Base-by-base conservation (phyloP, 2,797 vertebrate genomes). In the Catamblyrhynchus diadema region DNA sequence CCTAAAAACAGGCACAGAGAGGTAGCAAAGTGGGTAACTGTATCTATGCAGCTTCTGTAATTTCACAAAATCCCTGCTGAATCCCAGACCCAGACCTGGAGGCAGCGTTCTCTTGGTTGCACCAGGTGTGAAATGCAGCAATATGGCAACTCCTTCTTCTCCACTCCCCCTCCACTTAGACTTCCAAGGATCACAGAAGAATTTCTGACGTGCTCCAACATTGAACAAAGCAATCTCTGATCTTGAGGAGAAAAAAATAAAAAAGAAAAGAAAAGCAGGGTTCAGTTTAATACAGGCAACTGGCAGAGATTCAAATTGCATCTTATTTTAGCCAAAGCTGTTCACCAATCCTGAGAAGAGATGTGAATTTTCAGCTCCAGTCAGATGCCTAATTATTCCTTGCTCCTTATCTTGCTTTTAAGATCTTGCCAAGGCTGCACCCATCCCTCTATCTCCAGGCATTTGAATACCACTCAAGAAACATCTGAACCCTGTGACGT, bases 391-490 rank as follows among this genome's bases (percentile, higher is more conserved):
- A 74, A 81, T 95, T 96, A 93, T 75, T 89, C 84, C 33, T 91
- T 91, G 91, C 65, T 92, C 81, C 59, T 94, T 96, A 96, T 95
- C 94, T 90, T 53, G 47, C 72, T 89, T 89, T 83, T 75, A 92
- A 85, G 93, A 95, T 96, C 95, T 96, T 93, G 96, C 88, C 96
- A 97, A 96, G 80, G 85, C 92, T 94, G 88, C 92, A 51, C 95
- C 94, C 94, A 89, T 88, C 91, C 77, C 69, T 91, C 5, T 95
- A 74, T 95, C 88, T 95, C 75, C 69, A 92, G 92, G 92, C 81
- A 80, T 91, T 80, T 93, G 84, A 79, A 95, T 54, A 93, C 88
- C 75, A 57, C 50, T 90, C 42, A 16, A 65, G 78, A 59, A 87
- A 61, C 47, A 86, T 45, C 92, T 83, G 86, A 95, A 85, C 61